Evolutionary conservation across 2,113 vertebrate genomes (phyloP).

Genomic region (Hippocampus guttulatus): DNA sequence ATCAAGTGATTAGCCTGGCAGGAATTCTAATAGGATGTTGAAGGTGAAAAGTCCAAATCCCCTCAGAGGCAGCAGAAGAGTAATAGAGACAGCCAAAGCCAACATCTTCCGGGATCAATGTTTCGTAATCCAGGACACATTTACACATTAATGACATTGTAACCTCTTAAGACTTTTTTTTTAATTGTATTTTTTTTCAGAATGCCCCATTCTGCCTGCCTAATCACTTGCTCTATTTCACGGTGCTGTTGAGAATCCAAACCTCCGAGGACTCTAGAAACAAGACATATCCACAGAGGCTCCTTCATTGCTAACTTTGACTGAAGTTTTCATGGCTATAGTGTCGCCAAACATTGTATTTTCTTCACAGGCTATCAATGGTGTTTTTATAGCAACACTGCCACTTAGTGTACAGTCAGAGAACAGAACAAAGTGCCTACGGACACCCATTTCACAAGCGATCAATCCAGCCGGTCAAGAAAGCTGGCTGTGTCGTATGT

Average conservation of each 20-base stretch:
- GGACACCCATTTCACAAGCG: too few relatives aligned
- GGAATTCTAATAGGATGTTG: constrained; percentile 10
- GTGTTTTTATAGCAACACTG: too few relatives aligned
- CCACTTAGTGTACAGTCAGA: too few relatives aligned
- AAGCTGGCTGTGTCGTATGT: too few relatives aligned
- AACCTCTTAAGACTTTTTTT: constrained; percentile 27
- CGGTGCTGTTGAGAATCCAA: not conserved
- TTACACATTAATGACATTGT: constrained; percentile 50
- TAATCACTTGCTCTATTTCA: constrained; percentile 2
- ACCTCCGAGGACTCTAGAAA: not conserved
- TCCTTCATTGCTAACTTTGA: not conserved
- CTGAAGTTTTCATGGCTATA: not conserved
- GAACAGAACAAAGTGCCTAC: too few relatives aligned
- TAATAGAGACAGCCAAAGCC: constrained; percentile 51
- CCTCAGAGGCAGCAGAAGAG: constrained; percentile 15
- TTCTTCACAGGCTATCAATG: too few relatives aligned
- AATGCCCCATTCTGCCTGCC: not conserved
- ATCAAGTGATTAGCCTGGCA: constrained; percentile 17
- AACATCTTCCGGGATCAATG: constrained; percentile 48
- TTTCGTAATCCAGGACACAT: constrained; percentile 46
- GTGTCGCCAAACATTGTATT: too few relatives aligned
- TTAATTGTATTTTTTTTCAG: not conserved
- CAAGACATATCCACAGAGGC: not conserved
- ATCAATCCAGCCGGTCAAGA: too few relatives aligned
- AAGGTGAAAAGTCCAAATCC: constrained; percentile 34